Evolutionary conservation across 2,113 vertebrate genomes (phyloP).

Genomic region (Apodemus sylvaticus): DNA sequence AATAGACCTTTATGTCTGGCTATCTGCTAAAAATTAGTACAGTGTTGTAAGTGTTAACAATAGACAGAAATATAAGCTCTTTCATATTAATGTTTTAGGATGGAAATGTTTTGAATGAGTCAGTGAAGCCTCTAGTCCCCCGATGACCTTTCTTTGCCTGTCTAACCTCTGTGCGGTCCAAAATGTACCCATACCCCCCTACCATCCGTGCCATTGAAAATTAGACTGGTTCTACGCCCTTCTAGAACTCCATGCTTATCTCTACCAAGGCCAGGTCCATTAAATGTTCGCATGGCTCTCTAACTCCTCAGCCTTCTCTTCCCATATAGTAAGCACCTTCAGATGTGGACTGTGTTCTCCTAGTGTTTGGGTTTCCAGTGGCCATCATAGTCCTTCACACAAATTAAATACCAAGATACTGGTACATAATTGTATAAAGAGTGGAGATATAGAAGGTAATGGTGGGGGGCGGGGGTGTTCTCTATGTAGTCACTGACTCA

Average conservation of each 20-base stretch:
- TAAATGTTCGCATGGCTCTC: neutral
- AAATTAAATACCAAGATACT: neutral
- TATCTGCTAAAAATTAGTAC: slow-evolving; percentile 56
- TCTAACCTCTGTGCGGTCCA: neutral
- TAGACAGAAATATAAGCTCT: slow-evolving; percentile 38
- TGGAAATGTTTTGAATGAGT: slow-evolving; percentile 18
- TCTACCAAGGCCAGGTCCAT: neutral
- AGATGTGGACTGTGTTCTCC: neutral
- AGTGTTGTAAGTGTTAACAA: slow-evolving; percentile 42
- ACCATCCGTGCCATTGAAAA: neutral
- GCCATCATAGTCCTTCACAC: neutral
- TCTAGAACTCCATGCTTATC: neutral
- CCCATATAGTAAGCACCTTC: neutral
- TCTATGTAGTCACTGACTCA: slow-evolving; percentile 3
- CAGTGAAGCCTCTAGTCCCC: neutral
- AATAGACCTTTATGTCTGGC: slow-evolving; percentile 63
- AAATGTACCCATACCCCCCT: neutral
- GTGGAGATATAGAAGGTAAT: neutral
- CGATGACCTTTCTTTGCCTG: neutral
- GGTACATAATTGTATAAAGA: neutral
- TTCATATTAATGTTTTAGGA: slow-evolving; percentile 46
- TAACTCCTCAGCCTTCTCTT: neutral
- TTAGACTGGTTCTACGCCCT: neutral
- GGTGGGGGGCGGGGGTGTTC: neutral
- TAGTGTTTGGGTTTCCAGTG: neutral